Base-by-base conservation (phyloP, 2,113 vertebrate species). In the Etheostoma spectabile region DNA sequence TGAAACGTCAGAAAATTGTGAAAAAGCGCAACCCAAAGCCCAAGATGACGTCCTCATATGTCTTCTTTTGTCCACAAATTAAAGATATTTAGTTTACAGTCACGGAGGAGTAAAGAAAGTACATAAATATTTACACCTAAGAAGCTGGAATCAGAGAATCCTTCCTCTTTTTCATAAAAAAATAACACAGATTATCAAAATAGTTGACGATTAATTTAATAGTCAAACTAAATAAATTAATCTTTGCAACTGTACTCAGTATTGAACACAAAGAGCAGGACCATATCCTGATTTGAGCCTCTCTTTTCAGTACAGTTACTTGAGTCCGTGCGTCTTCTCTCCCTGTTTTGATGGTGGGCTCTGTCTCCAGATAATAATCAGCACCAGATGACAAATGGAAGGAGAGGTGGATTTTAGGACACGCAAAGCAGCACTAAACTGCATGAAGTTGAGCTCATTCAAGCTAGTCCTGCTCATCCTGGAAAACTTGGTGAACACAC, bases 361-460 rank as follows among this genome's bases (percentile, higher is more conserved):
- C 30, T 14, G 79, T 80, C 59, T 82, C 71, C 81, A 80, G 65
- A 16, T 83, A 56, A 88, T 91, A 87, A 92, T 86, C 63, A 74
- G 62, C 63, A 86, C 69, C 91, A 93, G 86, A 93, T 91, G 90
- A 91, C 49, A 80, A 42, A 67, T 21, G 56, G 57, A 56, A 77
- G 61, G 22, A 78, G 79, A 76, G 52, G 67, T 65, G 60, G 65
- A 51, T 51, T 65, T 74, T 16, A 52, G 55, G 30, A n/a, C 51
- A 83, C 0, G 33, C 22, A 22, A 79, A 71, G 60, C 62, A 75
- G 51, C 33, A 48, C 68, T 64, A 82, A 60, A 52, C 49, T 1
- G n/a, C 35, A 46, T n/a, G 12, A 68, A 78, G 73, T 8, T n/a
- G 38, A 72, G 57, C 60, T 76, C 61, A 48, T 60, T 63, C 21